Evolutionary conservation across 2,797 vertebrate genomes (phyloP).

Genomic region (Enteromius argenteus): DNA sequence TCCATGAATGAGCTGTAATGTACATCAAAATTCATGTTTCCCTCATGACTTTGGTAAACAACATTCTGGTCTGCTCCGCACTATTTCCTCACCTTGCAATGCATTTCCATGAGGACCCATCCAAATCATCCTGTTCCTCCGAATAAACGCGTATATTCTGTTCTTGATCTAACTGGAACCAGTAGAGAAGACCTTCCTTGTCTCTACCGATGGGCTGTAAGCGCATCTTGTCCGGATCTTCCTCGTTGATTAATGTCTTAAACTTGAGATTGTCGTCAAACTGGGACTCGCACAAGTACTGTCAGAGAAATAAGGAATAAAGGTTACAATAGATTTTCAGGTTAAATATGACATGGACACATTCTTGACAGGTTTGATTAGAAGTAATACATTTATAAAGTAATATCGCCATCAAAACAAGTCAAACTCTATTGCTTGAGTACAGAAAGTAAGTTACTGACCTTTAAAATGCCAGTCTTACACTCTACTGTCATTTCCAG

Average conservation of each 20-base stretch:
- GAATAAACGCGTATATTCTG: slow-evolving; percentile 96
- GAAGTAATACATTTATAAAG: not conserved
- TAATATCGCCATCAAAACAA: not conserved
- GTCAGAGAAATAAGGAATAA: slow-evolving; percentile 27
- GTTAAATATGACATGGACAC: not conserved
- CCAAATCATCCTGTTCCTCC: slow-evolving; percentile 96
- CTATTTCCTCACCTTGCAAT: slow-evolving; percentile 88
- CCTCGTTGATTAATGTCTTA: slow-evolving; percentile 93
- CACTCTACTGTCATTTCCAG: slow-evolving; percentile 93
- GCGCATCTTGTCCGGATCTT: slow-evolving; percentile 95
- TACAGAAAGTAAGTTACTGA: slow-evolving; percentile 65
- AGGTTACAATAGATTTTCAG: not conserved
- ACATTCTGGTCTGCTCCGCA: not conserved
- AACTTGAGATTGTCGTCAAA: slow-evolving; percentile 99
- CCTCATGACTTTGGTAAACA: not conserved
- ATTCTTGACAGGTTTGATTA: not conserved
- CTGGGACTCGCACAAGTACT: slow-evolving; percentile 99
- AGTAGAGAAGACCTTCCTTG: slow-evolving; percentile 92
- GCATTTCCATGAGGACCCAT: slow-evolving; percentile 95
- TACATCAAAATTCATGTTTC: not conserved
- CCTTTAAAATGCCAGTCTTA: slow-evolving; percentile 96
- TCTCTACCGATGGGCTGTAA: slow-evolving; percentile 94
- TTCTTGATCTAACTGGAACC: slow-evolving; percentile 96
- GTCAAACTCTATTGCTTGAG: not conserved
- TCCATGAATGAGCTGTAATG: not conserved